phyloP scores from a whole-genome alignment of 2,888 invertebrate genomes.

The Criorhina ranunculi region DNA sequence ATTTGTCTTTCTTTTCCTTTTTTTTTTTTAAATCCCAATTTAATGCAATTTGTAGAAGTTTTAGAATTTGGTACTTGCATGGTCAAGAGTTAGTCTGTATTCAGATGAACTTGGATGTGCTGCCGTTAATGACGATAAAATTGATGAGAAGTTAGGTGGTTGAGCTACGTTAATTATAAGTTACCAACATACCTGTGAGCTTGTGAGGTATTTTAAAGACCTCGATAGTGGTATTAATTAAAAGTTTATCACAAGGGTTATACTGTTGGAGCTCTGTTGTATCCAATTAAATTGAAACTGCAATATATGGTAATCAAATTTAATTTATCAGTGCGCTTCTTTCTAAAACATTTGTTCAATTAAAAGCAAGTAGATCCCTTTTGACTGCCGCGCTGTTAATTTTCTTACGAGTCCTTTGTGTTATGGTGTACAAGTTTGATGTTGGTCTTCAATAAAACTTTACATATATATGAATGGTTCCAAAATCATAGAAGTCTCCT shows the following conservation, averaged over 20 bases:
- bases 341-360: background rate
- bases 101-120: slow-evolving; percentile 32
- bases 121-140: slow-evolving; percentile 23
- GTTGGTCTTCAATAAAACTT: too few species aligned
- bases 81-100: slow-evolving; percentile 22
- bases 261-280: background rate
- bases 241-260: background rate
- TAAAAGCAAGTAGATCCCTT: background rate
- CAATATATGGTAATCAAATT: slow-evolving; percentile 13
- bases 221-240: background rate
- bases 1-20: slow-evolving; percentile 6
- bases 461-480: too few species aligned
- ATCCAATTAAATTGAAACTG: slow-evolving; percentile 4
- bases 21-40: slow-evolving; percentile 46
- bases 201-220: slow-evolving; percentile 29
- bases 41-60: slow-evolving; percentile 61
- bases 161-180: slow-evolving; percentile 5
- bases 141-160: slow-evolving; percentile 26
- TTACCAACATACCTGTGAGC: background rate
- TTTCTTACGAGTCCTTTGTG: too few species aligned
- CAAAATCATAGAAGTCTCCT: too few species aligned
- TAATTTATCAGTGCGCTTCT: background rate
- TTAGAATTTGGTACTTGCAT: slow-evolving; percentile 59
- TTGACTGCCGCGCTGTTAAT: too few species aligned
- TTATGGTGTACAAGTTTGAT: too few species aligned